These are phyloP conservation scores for Brachyhypopomus occidentalis DNA, from an alignment of 2,113 vertebrate species.

Conservation along the genomic window DNA sequence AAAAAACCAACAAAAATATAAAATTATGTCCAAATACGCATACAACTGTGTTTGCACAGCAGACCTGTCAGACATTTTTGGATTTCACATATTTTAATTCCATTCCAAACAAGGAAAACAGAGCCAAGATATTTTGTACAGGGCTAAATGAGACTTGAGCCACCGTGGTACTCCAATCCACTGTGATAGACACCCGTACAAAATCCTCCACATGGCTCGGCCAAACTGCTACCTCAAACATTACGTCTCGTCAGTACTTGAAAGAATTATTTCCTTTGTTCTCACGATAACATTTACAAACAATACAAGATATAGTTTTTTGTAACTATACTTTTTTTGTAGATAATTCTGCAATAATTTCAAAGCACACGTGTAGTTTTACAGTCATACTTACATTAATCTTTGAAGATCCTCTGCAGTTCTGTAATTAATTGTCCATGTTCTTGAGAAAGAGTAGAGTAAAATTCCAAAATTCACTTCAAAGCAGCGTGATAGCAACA, in stretches of 20 bases:
- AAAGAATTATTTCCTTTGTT: too few species aligned
- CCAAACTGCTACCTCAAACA: not conserved
- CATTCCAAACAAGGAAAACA: not conserved
- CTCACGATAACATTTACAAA: not conserved
- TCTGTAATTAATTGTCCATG: too few species aligned
- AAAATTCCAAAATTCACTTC: not conserved
- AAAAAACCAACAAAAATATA: not conserved
- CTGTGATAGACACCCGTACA: slow-evolving; percentile 55
- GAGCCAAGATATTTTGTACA: slow-evolving; percentile 40
- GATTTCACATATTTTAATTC: not conserved
- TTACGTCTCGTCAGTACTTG: too few species aligned
- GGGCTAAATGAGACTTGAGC: not conserved
- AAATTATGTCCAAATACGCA: not conserved
- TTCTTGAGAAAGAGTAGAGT: not conserved
- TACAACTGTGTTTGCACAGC: not conserved
- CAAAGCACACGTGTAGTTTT: not conserved
- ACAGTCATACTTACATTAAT: not conserved
- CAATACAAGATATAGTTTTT: not conserved
- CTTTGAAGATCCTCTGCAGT: not conserved
- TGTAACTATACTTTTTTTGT: too few species aligned
- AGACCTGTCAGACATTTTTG: not conserved
- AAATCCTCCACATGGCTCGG: slow-evolving; percentile 47
- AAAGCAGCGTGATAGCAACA: not conserved
- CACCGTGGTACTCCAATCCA: slow-evolving; percentile 50
- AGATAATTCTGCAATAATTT: too few species aligned